Base-by-base conservation (phyloP, 64 coral and sea anemone species). In the Montipora foliosa region DNA sequence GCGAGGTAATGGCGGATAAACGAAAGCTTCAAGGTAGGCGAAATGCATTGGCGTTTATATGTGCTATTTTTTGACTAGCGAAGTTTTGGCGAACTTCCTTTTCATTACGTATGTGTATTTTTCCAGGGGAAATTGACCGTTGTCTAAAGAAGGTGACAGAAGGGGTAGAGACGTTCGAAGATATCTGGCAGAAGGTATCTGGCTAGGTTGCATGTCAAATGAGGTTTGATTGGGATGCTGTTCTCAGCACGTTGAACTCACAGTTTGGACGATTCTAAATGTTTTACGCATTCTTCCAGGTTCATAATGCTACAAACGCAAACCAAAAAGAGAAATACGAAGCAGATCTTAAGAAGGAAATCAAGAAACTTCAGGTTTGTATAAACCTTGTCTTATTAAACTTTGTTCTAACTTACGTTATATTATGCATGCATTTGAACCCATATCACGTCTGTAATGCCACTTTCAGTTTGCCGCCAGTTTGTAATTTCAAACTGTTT, bases 1-100 rank as follows among this genome's bases (percentile, higher is more conserved):
- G 87, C 98, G 89, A 99, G 98, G 94, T 99, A 96, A 99, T 99
- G 98, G 98, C 98, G 87, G 98, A 99, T 96, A 99, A 99, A 99
- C 95, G 98, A 89, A 99, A 99, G 95, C 95, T 99, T 85, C 98
- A 99, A 99, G 98, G 98, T 99, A 98, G 49, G 92, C 89, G 87
- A 91, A 93, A 58, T 89, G 87, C 58, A 90, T 91, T 78, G 85
- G 6, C 6, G 83, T 73, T 84, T 95, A 70, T 79, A 73, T 90
- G 90, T 91, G 81, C 74, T 89, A 79, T 82, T 60, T 93, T 93
- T 92, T 95, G 76, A 87, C 91, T 67, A 89, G 82, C 83, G 76
- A 89, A 20, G 5, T 52, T 82, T 7, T 47, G 53, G 48, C 91
- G 53, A 29, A 76, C 71, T 83, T 87, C 93, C 74, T 87, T 84